Evolutionary conservation across 2,888 invertebrate species (phyloP).

Genomic region (Agrochola circellaris): DNA sequence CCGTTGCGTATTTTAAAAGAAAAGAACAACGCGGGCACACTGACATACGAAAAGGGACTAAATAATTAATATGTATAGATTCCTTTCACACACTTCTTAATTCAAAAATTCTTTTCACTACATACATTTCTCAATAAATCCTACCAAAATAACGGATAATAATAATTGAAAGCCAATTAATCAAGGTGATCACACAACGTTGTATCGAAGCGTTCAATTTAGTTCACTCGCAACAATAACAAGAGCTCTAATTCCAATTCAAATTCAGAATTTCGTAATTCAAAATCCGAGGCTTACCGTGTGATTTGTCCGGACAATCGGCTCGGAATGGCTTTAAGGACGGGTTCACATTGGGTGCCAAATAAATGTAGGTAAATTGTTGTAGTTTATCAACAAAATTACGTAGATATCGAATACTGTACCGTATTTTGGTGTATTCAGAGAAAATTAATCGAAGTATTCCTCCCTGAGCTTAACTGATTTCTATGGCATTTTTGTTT

Average conservation of each 20-base stretch:
- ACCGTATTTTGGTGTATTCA: not conserved
- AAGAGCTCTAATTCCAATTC: constrained; percentile 56
- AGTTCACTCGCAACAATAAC: constrained; percentile 47
- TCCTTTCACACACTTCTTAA: not conserved
- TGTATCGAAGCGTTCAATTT: constrained; percentile 32
- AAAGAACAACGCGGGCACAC: too few relatives aligned
- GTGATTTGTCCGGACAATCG: constrained; percentile 64
- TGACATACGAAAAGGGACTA: not conserved
- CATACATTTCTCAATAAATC: too few relatives aligned
- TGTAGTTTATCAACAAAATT: constrained; percentile 8
- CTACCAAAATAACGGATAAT: not conserved
- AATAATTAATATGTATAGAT: too few relatives aligned
- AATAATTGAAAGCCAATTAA: constrained; percentile 17
- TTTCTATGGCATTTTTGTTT: not conserved
- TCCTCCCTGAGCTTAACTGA: not conserved
- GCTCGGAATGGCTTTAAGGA: constrained; percentile 55
- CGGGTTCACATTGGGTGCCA: constrained; percentile 20
- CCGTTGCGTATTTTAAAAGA: too few relatives aligned
- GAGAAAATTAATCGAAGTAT: not conserved
- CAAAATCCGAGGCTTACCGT: constrained; percentile 63
- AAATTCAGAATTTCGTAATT: constrained; percentile 64
- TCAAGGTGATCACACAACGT: constrained; percentile 14
- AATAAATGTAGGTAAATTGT: constrained; percentile 25
- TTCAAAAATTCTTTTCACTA: not conserved
- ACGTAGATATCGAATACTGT: not conserved